Evolutionary conservation across 2,888 invertebrate genomes (phyloP).

Genomic region (Lacanobia wlatinum): DNA sequence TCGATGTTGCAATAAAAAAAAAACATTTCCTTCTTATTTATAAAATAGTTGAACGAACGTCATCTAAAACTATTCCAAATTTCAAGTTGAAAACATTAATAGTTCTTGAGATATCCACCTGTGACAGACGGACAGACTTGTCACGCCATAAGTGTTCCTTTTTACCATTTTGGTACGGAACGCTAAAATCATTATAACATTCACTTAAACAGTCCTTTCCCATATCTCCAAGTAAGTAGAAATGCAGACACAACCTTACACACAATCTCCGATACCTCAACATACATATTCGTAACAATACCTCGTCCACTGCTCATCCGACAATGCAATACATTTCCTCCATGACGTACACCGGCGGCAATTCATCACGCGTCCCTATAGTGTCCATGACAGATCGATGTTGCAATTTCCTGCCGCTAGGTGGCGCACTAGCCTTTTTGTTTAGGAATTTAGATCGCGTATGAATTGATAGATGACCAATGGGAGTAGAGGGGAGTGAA

Average conservation of each 20-base stretch:
- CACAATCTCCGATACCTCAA: not conserved
- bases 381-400: constrained; percentile 63
- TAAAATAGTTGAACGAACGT: too few relatives aligned
- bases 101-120: too few relatives aligned
- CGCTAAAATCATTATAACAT: too few relatives aligned
- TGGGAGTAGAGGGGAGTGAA: constrained; percentile 17
- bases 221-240: too few relatives aligned
- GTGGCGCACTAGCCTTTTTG: constrained; percentile 56
- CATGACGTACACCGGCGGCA: constrained; percentile 43
- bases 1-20: too few relatives aligned
- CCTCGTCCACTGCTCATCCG: constrained; percentile 4
- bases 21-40: too few relatives aligned
- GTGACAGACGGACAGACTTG: too few relatives aligned
- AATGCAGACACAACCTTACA: not conserved
- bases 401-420: constrained; percentile 67
- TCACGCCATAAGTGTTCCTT: too few relatives aligned
- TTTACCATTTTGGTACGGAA: too few relatives aligned
- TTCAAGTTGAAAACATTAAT: too few relatives aligned
- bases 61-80: too few relatives aligned
- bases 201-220: too few relatives aligned
- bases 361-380: constrained; percentile 55
- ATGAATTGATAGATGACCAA: constrained; percentile 56
- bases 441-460: constrained; percentile 56
- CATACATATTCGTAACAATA: constrained; percentile 22
- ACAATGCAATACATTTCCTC: constrained; percentile 46